phyloP scores from a whole-genome alignment of 53 echinoderm and acorn worm genomes.

The Apostichopus leukothele region DNA sequence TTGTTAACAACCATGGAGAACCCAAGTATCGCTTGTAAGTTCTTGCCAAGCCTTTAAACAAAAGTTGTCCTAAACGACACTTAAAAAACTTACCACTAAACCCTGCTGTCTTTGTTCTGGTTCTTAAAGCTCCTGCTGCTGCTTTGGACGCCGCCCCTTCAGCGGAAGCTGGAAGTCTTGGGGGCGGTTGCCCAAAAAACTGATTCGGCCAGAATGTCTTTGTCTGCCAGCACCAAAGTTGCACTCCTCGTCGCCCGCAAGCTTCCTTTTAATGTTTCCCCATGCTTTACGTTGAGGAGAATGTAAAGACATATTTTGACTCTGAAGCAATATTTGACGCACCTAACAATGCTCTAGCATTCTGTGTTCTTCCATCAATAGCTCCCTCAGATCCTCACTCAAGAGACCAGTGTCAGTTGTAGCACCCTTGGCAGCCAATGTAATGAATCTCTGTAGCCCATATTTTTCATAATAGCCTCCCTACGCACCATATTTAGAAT shows the following conservation, averaged over 20 bases:
- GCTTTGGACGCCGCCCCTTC: not conserved
- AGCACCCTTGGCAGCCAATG: not conserved
- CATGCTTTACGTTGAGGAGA: not conserved
- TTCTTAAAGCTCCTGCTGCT: not conserved
- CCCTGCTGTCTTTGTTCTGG: constrained; percentile 11
- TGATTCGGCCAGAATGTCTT: not conserved
- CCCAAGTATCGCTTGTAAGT: not conserved
- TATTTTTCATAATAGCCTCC: constrained; percentile 10
- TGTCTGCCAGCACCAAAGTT: constrained; percentile 1
- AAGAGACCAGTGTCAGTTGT: not conserved
- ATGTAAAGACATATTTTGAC: not conserved
- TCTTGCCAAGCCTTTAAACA: not conserved
- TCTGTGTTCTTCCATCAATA: not conserved
- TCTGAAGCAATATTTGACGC: constrained; percentile 2
- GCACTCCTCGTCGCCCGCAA: not conserved
- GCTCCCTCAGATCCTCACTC: constrained; percentile 14
- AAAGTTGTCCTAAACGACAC: not conserved
- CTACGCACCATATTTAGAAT: constrained; percentile 16
- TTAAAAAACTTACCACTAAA: not conserved
- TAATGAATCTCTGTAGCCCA: constrained; percentile 4
- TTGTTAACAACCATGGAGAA: not conserved
- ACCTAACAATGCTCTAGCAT: constrained; percentile 2
- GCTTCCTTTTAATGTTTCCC: not conserved
- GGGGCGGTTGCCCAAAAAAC: not conserved
- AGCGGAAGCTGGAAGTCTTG: not conserved